Conservation (phyloP, 2,797 vertebrate genomes). For the Parambassis ranga region DNA sequence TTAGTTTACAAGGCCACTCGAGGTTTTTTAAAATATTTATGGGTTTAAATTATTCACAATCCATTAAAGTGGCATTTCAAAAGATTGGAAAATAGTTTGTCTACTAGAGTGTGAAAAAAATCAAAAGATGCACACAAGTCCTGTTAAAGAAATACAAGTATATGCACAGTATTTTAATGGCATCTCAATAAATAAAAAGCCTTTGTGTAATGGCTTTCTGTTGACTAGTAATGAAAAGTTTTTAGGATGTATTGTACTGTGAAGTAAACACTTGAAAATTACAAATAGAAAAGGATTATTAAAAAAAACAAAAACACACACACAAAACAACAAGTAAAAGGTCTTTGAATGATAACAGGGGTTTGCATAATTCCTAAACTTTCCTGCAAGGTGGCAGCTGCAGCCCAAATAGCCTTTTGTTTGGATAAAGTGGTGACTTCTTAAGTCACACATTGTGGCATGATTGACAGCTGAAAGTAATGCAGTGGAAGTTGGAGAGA, state of each 20-base stretch:
- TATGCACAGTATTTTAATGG: no score
- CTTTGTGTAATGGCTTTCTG: no score
- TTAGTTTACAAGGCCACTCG: no score
- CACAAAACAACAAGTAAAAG: background rate
- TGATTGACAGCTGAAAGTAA: conserved; percentile 32
- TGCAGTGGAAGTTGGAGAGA: background rate
- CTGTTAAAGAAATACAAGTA: no score
- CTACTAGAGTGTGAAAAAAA: no score
- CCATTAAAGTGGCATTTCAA: no score
- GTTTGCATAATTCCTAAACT: background rate
- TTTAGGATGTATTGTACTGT: background rate
- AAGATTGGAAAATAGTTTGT: no score
- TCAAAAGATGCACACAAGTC: no score
- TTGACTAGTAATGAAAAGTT: no score
- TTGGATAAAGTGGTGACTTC: conserved; percentile 10
- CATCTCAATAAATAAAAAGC: no score
- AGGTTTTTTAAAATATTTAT: no score
- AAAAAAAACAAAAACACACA: background rate
- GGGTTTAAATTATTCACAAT: no score
- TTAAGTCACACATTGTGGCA: conserved; percentile 8
- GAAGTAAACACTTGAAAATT: background rate
- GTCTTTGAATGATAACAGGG: background rate
- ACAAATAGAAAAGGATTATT: background rate
- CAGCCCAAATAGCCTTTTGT: background rate
- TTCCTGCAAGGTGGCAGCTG: conserved; percentile 5